A percentile compares a stretch with the other conserved stretches of the same genome.
Evolutionary conservation across 2,888 invertebrate species (phyloP).

Genomic region (Caenorhabditis angaria): DNA sequence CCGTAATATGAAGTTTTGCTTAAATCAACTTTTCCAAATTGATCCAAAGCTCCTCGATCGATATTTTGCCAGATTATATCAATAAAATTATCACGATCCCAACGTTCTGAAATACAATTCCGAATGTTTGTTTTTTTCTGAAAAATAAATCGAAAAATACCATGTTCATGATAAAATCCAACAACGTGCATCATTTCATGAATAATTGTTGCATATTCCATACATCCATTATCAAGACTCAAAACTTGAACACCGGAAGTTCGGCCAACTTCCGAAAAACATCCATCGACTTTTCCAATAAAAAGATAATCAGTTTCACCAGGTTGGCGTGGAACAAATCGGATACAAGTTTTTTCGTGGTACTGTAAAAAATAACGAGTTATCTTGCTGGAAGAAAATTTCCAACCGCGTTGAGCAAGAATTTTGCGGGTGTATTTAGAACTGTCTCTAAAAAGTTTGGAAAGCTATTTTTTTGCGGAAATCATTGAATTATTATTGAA

Average conservation of each 20-base stretch:
- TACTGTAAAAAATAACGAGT: conserved; percentile 50
- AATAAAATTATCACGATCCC: conserved; percentile 72
- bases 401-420: too few species aligned
- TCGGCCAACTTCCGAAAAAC: conserved; percentile 71
- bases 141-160: conserved; percentile 21
- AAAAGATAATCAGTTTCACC: conserved; percentile 70
- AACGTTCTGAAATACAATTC: conserved; percentile 67
- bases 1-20: conserved; percentile 72
- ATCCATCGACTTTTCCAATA: conserved; percentile 71
- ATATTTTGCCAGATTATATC: conserved; percentile 73
- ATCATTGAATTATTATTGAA: too few species aligned
- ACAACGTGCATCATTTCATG: conserved; percentile 71
- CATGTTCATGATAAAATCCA: conserved; percentile 71
- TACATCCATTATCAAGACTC: conserved; percentile 71
- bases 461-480: too few species aligned
- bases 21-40: conserved; percentile 72
- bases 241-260: conserved; percentile 71
- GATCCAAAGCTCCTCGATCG: conserved; percentile 72
- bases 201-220: conserved; percentile 72
- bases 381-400: neutral
- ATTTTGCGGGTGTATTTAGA: too few species aligned
- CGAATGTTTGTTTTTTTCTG: neutral
- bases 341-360: conserved; percentile 72
- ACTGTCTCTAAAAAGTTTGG: too few species aligned
- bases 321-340: conserved; percentile 68